Percentiles rank a stretch among this genome's conserved stretches.
These are phyloP conservation scores for Natator depressus DNA, from an alignment of 2,113 vertebrate species.

Conservation along the genomic window DNA sequence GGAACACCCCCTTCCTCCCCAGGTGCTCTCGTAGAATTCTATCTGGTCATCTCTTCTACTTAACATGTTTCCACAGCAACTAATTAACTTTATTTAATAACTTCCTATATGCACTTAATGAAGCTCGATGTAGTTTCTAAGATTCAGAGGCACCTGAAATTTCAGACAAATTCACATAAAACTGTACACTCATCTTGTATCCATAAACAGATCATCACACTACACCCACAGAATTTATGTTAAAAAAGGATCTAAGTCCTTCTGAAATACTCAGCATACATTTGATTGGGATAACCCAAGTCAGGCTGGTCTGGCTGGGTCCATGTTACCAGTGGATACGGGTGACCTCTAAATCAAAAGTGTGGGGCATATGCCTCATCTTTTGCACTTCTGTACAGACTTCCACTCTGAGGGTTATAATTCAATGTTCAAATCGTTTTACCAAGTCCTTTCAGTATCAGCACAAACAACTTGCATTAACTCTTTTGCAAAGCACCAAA, in stretches of 20 bases:
- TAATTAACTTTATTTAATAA: rapidly evolving
- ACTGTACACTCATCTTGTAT: not conserved
- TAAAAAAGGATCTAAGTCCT: not conserved
- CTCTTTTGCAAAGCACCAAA: not conserved
- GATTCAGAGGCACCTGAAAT: not conserved
- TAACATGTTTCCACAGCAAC: not conserved
- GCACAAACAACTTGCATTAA: slow-evolving; percentile 1
- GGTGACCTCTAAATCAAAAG: not conserved
- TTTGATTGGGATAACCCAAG: not conserved
- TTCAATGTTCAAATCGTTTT: not conserved
- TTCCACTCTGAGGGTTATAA: not conserved
- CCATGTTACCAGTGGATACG: not conserved
- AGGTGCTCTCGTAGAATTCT: not conserved
- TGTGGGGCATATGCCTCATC: not conserved
- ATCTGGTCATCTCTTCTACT: not conserved
- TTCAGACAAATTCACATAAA: not conserved
- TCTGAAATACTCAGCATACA: not conserved
- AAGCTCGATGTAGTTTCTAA: not conserved
- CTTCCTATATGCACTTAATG: not conserved
- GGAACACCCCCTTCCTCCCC: not conserved
- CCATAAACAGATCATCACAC: not conserved
- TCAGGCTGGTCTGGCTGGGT: not conserved
- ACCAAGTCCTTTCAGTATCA: not conserved
- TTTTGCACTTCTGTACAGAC: not conserved
- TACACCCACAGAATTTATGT: not conserved